These are phyloP conservation scores for Pelagia noctiluca DNA, from an alignment of 30 jellyfish, hydroid and myxozoan genomes.

Conservation along the genomic window DNA sequence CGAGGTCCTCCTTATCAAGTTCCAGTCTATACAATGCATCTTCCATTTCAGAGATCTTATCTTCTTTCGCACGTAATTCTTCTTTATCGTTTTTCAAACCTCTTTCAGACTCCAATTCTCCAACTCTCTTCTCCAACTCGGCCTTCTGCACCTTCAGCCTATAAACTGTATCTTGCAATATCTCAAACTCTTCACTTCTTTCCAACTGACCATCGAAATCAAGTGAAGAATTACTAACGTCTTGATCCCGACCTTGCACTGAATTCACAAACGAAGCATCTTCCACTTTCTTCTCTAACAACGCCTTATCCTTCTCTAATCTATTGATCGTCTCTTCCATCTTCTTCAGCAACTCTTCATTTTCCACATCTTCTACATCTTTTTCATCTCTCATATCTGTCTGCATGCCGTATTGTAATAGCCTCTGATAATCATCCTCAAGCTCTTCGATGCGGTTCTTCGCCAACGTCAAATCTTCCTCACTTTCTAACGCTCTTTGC, in stretches of 20 bases:
- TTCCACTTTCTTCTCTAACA: slow-evolving; percentile 12
- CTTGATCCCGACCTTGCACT: no score
- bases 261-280: background rate
- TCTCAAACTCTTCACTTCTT: slow-evolving; percentile 15
- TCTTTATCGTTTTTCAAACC: background rate
- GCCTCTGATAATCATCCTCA: slow-evolving; percentile 66
- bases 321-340: slow-evolving; percentile 36
- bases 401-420: slow-evolving; percentile 58
- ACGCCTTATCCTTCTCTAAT: slow-evolving; percentile 34
- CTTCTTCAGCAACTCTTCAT: slow-evolving; percentile 23
- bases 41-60: slow-evolving; percentile 9
- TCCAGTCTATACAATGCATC: slow-evolving; percentile 4
- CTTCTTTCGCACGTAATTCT: slow-evolving; percentile 1
- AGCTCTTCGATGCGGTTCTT: slow-evolving; percentile 51
- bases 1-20: background rate
- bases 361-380: slow-evolving; percentile 15
- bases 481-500: slow-evolving; percentile 63
- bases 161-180: background rate
- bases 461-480: slow-evolving; percentile 57
- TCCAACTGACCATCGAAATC: background rate
- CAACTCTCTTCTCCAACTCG: background rate
- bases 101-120: slow-evolving; percentile 4
- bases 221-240: no score
- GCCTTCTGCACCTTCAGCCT: background rate
- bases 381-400: slow-evolving; percentile 13